A percentile compares a stretch with the other conserved stretches of the same genome.
These are phyloP conservation scores for Hepsetus odoe DNA, from an alignment of 2,113 vertebrate genomes.

Conservation along the genomic window DNA sequence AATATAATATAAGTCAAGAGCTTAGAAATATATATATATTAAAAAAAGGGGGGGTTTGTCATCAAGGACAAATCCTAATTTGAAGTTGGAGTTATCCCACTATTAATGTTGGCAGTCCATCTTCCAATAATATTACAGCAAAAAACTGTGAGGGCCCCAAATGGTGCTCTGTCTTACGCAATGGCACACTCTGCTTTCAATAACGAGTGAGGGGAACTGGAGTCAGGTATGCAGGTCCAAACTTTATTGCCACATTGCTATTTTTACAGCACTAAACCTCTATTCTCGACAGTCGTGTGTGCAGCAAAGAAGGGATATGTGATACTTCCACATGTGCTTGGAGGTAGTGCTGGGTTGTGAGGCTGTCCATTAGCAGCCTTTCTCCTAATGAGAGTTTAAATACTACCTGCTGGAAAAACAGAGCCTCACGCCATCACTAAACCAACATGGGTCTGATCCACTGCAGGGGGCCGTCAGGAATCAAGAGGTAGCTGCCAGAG, in stretches of 20 bases:
- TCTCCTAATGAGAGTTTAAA: constrained; percentile 73
- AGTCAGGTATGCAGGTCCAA: constrained; percentile 62
- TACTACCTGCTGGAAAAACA: constrained; percentile 76
- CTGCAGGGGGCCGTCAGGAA: constrained; percentile 10
- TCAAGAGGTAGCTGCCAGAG: not conserved
- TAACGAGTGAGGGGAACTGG: constrained; percentile 65
- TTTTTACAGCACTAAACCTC: constrained; percentile 73
- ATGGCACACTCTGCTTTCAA: constrained; percentile 72
- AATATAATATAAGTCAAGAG: too few species aligned
- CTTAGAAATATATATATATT: too few species aligned
- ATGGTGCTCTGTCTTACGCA: constrained; percentile 67
- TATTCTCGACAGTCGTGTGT: constrained; percentile 55
- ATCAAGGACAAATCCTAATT: not conserved
- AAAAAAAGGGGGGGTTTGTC: too few species aligned
- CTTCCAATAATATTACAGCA: constrained; percentile 67
- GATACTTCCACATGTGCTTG: constrained; percentile 74
- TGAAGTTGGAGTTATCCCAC: not conserved
- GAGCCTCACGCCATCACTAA: constrained; percentile 16
- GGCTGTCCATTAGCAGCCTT: constrained; percentile 64
- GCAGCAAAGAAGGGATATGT: constrained; percentile 65
- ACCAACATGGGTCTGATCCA: not conserved
- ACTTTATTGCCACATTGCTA: constrained; percentile 43
- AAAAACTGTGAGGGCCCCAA: constrained; percentile 65
- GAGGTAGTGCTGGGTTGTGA: constrained; percentile 1
- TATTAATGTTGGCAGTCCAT: constrained; percentile 63